phyloP scores from a whole-genome alignment of 2,888 invertebrate species.

The Ornithoptera alexandrae region DNA sequence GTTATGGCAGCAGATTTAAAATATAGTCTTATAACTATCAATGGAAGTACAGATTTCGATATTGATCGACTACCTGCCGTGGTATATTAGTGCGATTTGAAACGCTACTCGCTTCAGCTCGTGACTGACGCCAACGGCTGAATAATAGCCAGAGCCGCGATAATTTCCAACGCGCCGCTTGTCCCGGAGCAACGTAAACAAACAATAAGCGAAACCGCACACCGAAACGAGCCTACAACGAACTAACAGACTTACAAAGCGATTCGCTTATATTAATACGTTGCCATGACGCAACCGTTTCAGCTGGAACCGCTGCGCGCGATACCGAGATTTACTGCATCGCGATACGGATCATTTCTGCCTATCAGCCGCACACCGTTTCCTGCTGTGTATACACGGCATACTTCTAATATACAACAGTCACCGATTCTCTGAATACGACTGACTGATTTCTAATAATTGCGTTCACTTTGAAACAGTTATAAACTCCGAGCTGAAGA shows the following conservation, averaged over 20 bases:
- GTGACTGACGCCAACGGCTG: slow-evolving; percentile 16
- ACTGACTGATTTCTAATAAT: no score
- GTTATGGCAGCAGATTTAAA: no score
- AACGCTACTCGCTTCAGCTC: slow-evolving; percentile 26
- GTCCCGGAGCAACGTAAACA: slow-evolving; percentile 34
- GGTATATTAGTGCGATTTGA: no score
- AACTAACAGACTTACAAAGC: slow-evolving; percentile 14
- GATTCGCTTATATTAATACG: slow-evolving; percentile 23
- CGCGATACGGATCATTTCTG: not conserved
- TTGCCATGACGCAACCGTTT: slow-evolving; percentile 11
- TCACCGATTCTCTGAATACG: no score
- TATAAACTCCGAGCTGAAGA: no score
- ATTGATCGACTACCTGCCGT: no score
- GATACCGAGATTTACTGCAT: not conserved
- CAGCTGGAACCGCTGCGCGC: not conserved
- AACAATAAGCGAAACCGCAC: slow-evolving; percentile 30
- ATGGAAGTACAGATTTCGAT: no score
- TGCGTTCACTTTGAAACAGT: no score
- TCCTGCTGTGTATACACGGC: no score
- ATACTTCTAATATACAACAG: no score
- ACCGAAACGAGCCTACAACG: slow-evolving; percentile 22
- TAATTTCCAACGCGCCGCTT: slow-evolving; percentile 35
- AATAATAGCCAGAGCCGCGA: slow-evolving; percentile 35
- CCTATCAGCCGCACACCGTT: not conserved
- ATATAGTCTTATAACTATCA: no score